These are phyloP conservation scores for Rhamnusium bicolor DNA, from an alignment of 2,888 invertebrate genomes.

Conservation along the genomic window DNA sequence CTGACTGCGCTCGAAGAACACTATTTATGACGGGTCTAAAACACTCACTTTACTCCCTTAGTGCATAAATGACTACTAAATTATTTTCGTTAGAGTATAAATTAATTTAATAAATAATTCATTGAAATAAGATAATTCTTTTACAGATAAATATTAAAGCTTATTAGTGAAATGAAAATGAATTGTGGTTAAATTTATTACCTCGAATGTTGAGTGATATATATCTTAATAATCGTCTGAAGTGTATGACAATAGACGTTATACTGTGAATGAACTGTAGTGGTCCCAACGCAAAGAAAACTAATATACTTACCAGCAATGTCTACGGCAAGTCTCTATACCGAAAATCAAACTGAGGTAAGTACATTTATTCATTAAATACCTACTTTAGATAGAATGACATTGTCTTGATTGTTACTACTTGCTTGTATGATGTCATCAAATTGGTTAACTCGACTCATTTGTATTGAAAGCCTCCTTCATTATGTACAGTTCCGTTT, in stretches of 20 bases:
- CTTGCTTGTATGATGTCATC: background rate
- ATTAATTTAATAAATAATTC: too few species aligned
- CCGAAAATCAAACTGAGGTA: background rate
- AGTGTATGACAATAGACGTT: constrained; percentile 2
- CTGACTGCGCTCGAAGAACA: too few species aligned
- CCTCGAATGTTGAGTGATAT: background rate
- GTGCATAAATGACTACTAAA: too few species aligned
- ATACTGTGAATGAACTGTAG: background rate
- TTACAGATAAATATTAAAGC: background rate
- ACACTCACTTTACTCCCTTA: too few species aligned
- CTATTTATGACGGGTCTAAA: too few species aligned
- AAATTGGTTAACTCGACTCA: too few species aligned
- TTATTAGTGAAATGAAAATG: background rate
- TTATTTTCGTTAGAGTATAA: too few species aligned
- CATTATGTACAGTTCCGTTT: too few species aligned
- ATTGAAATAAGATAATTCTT: background rate
- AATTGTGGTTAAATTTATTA: background rate
- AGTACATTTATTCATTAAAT: background rate
- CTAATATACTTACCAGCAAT: background rate
- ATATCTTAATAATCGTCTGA: background rate
- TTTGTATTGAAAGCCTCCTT: too few species aligned
- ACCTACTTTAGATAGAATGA: background rate
- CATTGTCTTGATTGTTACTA: background rate
- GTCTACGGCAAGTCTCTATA: background rate
- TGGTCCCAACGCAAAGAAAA: background rate